A percentile compares a stretch with the other conserved stretches of the same genome.
These are phyloP conservation scores for Bolinopsis microptera DNA, from an alignment of 37 sponge, comb jelly and placozoan species.

Conservation along the genomic window DNA sequence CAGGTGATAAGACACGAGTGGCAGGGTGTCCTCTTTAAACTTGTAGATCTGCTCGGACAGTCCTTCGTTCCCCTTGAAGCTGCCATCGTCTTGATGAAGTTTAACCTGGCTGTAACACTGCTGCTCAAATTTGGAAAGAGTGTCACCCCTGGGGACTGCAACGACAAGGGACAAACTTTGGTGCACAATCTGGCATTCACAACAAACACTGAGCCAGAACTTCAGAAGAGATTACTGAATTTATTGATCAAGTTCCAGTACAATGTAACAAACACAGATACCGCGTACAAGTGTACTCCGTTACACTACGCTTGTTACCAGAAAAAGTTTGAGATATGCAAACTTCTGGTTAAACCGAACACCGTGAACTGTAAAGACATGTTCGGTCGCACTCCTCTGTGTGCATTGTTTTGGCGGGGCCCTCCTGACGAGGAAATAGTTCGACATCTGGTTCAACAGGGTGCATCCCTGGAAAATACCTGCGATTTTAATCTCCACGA, in stretches of 20 bases:
- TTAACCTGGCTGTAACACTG: slow-evolving; percentile 13
- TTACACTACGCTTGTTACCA: slow-evolving; percentile 20
- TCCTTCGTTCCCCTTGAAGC: slow-evolving; percentile 49
- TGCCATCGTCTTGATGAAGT: neutral
- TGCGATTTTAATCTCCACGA: slow-evolving; percentile 63
- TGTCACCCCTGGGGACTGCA: neutral
- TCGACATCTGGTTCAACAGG: neutral
- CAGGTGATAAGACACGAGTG: slow-evolving; percentile 8
- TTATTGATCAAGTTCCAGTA: slow-evolving; percentile 1
- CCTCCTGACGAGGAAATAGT: neutral
- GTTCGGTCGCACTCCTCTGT: slow-evolving; percentile 12
- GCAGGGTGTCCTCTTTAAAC: slow-evolving; percentile 46
- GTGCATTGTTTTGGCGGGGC: slow-evolving; percentile 27
- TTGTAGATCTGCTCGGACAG: slow-evolving; percentile 32
- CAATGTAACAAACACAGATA: neutral
- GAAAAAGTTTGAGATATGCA: slow-evolving; percentile 19
- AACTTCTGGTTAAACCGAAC: slow-evolving; percentile 1
- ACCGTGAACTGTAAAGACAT: slow-evolving; percentile 4
- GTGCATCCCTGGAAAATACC: slow-evolving; percentile 1
- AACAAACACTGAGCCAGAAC: neutral
- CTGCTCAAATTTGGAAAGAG: slow-evolving; percentile 46
- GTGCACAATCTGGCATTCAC: neutral
- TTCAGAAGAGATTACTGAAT: neutral
- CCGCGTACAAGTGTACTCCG: neutral
- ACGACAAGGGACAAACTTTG: slow-evolving; percentile 16